Evolutionary conservation across 2,797 vertebrate genomes (phyloP).

Genomic region (Hydrophis major): DNA sequence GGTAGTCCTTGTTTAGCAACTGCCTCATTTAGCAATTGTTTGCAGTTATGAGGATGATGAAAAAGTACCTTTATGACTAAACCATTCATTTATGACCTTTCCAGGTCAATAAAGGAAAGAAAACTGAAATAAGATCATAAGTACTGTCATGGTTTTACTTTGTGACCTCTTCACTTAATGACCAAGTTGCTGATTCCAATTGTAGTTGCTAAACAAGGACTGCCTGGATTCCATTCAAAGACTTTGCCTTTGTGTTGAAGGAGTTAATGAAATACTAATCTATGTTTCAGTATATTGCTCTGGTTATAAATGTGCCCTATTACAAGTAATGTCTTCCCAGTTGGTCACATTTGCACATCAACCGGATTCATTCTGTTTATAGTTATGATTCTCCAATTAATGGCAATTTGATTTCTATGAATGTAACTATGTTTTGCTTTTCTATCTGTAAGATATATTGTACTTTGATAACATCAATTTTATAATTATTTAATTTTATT

Average conservation of each 20-base stretch:
- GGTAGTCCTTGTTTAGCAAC: background rate
- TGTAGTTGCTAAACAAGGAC: background rate
- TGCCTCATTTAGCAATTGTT: background rate
- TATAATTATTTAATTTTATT: background rate
- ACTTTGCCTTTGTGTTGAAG: background rate
- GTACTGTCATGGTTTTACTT: background rate
- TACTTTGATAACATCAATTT: background rate
- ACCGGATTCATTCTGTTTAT: background rate
- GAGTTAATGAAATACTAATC: background rate
- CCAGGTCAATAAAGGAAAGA: background rate
- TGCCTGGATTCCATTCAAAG: background rate
- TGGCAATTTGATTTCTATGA: background rate
- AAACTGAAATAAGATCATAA: background rate
- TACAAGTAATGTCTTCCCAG: background rate
- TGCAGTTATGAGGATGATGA: background rate
- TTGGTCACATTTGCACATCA: background rate
- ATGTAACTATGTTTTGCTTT: background rate
- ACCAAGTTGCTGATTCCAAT: background rate
- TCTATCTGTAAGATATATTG: background rate
- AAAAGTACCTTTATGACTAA: background rate
- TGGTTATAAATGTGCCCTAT: background rate
- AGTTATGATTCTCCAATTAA: background rate
- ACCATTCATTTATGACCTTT: background rate
- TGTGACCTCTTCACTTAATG: background rate
- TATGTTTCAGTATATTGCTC: background rate